Conservation (phyloP, 2,113 vertebrate species). For the Accipiter virgatus region DNA sequence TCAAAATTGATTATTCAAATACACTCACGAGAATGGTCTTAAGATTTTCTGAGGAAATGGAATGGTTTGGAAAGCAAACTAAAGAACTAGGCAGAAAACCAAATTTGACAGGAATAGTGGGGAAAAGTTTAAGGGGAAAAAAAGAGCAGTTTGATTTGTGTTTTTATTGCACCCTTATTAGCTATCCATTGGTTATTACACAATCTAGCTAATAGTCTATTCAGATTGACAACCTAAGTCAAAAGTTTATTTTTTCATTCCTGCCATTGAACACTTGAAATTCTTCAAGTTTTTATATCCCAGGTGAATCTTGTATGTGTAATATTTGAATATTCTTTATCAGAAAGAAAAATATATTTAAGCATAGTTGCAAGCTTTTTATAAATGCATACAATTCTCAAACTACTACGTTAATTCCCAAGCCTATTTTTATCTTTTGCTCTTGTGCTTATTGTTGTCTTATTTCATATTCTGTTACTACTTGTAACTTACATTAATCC, state of each 20-base stretch:
- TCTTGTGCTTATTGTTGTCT: not conserved
- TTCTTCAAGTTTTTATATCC: not conserved
- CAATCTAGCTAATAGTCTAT: not conserved
- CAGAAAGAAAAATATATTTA: not conserved
- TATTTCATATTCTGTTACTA: not conserved
- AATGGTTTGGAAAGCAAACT: not conserved
- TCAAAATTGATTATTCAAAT: not conserved
- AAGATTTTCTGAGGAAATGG: not conserved
- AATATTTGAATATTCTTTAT: not conserved
- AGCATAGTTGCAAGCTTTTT: not conserved
- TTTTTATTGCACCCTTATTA: not conserved
- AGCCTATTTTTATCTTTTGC: not conserved
- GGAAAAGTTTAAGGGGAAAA: not conserved
- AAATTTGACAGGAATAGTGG: not conserved
- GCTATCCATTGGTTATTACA: not conserved
- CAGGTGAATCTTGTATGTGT: not conserved
- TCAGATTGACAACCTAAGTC: not conserved
- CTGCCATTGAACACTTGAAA: not conserved
- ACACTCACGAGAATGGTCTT: not conserved
- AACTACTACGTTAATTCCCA: not conserved
- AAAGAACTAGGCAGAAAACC: not conserved
- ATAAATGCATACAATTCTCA: not conserved
- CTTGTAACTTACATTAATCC: not conserved
- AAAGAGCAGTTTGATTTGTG: not conserved
- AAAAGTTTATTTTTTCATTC: not conserved